Evolutionary conservation across 2,888 invertebrate genomes (phyloP).

Genomic region (Caenorhabditis japonica): DNA sequence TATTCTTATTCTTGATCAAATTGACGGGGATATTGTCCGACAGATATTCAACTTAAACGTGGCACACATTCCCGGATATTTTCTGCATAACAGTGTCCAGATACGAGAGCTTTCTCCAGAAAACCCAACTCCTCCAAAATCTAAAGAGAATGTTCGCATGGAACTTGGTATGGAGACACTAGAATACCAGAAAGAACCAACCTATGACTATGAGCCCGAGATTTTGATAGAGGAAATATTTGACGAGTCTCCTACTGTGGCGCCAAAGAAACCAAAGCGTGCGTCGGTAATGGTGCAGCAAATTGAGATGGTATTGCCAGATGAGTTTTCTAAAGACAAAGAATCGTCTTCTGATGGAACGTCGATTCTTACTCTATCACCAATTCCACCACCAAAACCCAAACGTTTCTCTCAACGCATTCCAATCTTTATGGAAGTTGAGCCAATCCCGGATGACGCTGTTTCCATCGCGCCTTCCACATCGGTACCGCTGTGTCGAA

Average conservation of each 20-base stretch:
- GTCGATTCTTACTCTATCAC: constrained; percentile 1
- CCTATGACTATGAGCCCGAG: constrained; percentile 22
- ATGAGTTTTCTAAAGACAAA: neutral
- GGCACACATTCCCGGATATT: neutral
- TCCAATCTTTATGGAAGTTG: constrained; percentile 33
- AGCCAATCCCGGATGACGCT: constrained; percentile 19
- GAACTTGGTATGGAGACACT: too few relatives aligned
- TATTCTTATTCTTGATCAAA: constrained; percentile 37
- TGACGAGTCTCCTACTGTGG: neutral
- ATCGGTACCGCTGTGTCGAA: constrained; percentile 5
- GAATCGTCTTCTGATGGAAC: neutral
- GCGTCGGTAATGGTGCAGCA: constrained; percentile 31
- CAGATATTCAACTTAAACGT: constrained; percentile 15
- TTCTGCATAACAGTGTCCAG: neutral
- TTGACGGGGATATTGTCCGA: constrained; percentile 29
- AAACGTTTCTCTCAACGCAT: constrained; percentile 23
- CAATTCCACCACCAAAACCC: constrained; percentile 38
- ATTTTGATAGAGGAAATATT: constrained; percentile 26
- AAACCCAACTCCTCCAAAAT: constrained; percentile 11
- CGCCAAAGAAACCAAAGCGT: constrained; percentile 14
- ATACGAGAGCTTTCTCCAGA: neutral
- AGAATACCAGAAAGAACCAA: too few relatives aligned
- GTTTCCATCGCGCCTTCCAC: neutral
- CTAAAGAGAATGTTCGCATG: neutral
- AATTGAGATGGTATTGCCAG: constrained; percentile 29